A percentile compares a stretch with the other conserved stretches of the same genome.
These are phyloP conservation scores for Pachymerium ferrugineum DNA, from an alignment of 2,888 invertebrate genomes.

Conservation along the genomic window DNA sequence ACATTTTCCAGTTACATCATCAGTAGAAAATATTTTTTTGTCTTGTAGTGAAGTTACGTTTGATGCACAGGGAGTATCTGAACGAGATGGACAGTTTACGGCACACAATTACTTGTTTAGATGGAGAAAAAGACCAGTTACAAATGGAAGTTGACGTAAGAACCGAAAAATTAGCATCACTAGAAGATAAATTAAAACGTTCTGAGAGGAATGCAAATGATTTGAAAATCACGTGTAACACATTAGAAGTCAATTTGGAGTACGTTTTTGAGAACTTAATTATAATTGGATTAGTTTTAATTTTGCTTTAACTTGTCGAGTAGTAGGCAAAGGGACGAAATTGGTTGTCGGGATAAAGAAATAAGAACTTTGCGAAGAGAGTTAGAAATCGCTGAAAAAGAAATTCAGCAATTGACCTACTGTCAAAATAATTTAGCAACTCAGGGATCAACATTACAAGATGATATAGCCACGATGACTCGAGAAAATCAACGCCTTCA, in stretches of 20 bases:
- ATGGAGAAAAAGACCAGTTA: conserved; percentile 29
- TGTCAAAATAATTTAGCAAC: not conserved
- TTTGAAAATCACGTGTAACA: conserved; percentile 20
- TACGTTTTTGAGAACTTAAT: not conserved
- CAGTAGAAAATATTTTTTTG: not conserved
- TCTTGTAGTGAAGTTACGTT: not conserved
- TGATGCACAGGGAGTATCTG: not conserved
- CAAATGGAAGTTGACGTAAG: conserved; percentile 28
- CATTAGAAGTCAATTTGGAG: conserved; percentile 25
- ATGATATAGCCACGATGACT: conserved; percentile 28
- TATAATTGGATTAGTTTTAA: not conserved
- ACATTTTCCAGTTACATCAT: not conserved
- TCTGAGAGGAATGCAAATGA: not conserved
- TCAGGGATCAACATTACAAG: not conserved
- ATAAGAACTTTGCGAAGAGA: not conserved
- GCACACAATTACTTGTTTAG: not conserved
- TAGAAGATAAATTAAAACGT: conserved; percentile 1
- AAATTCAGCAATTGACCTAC: not conserved
- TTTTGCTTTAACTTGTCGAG: not conserved
- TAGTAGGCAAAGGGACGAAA: conserved; percentile 5
- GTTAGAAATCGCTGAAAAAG: not conserved
- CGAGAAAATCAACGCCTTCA: conserved; percentile 26
- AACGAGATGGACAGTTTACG: conserved; percentile 11
- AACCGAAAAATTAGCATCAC: not conserved
- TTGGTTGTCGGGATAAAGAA: not conserved